Evolutionary conservation across 2,888 invertebrate species (phyloP).

Genomic region (Metopia argyrocephala): DNA sequence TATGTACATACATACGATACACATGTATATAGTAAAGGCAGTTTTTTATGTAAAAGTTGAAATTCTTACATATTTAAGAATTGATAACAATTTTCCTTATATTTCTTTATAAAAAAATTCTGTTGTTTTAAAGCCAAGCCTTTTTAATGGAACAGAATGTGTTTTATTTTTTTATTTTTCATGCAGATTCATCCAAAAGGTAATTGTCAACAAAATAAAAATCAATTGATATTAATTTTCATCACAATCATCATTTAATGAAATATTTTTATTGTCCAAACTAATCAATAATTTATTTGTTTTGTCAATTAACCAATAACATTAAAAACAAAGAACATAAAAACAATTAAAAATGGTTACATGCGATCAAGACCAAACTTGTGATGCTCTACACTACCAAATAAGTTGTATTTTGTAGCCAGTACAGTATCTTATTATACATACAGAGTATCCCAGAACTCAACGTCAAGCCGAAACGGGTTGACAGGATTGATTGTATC

Average conservation of each 20-base stretch:
- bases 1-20: too few relatives aligned
- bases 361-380: not conserved
- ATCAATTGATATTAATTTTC: constrained; percentile 39
- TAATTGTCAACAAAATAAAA: not conserved
- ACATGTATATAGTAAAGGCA: too few relatives aligned
- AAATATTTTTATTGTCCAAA: constrained; percentile 23
- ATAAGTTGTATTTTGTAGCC: too few relatives aligned
- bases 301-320: constrained; percentile 32
- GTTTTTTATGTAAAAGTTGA: not conserved
- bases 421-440: too few relatives aligned
- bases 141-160: not conserved
- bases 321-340: constrained; percentile 14
- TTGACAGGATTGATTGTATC: too few relatives aligned
- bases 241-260: constrained; percentile 18
- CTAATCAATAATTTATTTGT: constrained; percentile 40
- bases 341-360: not conserved
- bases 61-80: too few relatives aligned
- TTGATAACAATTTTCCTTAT: not conserved
- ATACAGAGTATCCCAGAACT: too few relatives aligned
- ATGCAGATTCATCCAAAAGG: not conserved
- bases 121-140: not conserved
- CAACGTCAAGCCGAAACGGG: too few relatives aligned
- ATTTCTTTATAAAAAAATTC: too few relatives aligned
- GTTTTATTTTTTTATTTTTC: too few relatives aligned
- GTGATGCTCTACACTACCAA: not conserved